Base-by-base conservation (phyloP, 2,797 vertebrate species). In the Cirrhinus molitorella region DNA sequence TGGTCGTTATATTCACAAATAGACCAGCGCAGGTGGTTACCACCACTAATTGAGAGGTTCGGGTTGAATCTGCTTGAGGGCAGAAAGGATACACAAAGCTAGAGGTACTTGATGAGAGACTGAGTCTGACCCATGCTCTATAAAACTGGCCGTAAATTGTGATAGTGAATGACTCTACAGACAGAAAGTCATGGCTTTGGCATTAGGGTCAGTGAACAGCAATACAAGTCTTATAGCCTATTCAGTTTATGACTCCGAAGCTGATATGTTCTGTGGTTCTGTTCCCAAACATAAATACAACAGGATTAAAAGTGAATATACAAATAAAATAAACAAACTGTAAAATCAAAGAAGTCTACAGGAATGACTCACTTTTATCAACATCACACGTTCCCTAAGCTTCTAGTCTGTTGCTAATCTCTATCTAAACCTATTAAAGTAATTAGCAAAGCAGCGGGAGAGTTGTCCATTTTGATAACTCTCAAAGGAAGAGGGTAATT, bases 1-100 rank as follows among this genome's bases (percentile, higher is more conserved):
- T 67, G 87, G 90, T 87, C 45, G 81, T 93, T 88, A 93, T 90
- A 93, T 94, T 92, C 92, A 93, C 92, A 92, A 90, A 90, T 89
- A 90, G 91, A 89, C 85, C n/a, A 79, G 73, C 19, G 78, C 73
- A 89, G 90, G 90, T 88, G 89, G 87, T 91, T 89, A 91, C 92
- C 87, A 83, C 79, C 77, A 37, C 83, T 89, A 83, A 74, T 51
- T 74, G 49, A 59, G 43, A 75, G 55, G 75, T 72, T 66, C 11
- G 53, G n/a, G 40, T 67, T 23, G 21, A 34, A 77, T 72, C 57
- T 31, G 66, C 61, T 73, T 37, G n/a, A 83, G 71, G 49, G 28
- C n/a, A 14, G 66, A 83, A 68, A 37, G 75, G n/a, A 13, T 25
- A 21, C 28, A 83, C 76, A 83, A 79, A 68, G 43, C 57, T 72